Percentiles rank a stretch among this genome's conserved stretches.
Evolutionary conservation across 2,113 vertebrate species (phyloP).

Genomic region (Choloepus hoffmanni): DNA sequence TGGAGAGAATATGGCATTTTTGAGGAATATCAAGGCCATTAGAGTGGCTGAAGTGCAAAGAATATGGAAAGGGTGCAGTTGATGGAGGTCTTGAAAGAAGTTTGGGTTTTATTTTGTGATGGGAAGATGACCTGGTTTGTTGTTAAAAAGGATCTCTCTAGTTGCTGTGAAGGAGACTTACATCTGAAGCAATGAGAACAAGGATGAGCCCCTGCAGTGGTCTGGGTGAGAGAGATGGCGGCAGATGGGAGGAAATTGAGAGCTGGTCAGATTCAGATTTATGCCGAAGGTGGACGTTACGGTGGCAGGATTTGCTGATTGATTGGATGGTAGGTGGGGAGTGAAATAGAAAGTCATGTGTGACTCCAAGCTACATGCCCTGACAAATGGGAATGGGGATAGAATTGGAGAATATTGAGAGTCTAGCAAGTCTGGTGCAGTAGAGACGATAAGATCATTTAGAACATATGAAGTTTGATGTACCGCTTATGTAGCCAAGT

Average conservation of each 20-base stretch:
- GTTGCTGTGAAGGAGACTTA: neutral
- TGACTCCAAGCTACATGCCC: neutral
- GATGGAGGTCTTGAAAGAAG: no score
- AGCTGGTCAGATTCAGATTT: neutral
- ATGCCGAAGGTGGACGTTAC: neutral
- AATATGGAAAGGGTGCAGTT: neutral
- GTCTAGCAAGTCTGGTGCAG: neutral
- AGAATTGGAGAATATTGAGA: neutral
- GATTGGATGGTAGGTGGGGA: neutral
- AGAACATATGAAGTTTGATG: neutral
- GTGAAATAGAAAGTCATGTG: neutral
- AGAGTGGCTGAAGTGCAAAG: no score
- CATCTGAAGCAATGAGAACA: no score
- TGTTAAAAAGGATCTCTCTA: neutral
- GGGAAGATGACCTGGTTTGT: rapidly evolving
- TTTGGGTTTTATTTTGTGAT: no score
- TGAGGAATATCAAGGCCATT: rapidly evolving
- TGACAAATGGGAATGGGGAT: neutral
- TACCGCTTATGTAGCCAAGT: neutral
- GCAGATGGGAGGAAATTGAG: neutral
- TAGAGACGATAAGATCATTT: neutral
- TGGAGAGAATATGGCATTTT: neutral
- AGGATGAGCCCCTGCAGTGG: neutral
- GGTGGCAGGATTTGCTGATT: neutral
- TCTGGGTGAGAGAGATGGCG: neutral